Base-by-base conservation (phyloP, 2,113 vertebrate genomes). In the Zootoca vivipara region DNA sequence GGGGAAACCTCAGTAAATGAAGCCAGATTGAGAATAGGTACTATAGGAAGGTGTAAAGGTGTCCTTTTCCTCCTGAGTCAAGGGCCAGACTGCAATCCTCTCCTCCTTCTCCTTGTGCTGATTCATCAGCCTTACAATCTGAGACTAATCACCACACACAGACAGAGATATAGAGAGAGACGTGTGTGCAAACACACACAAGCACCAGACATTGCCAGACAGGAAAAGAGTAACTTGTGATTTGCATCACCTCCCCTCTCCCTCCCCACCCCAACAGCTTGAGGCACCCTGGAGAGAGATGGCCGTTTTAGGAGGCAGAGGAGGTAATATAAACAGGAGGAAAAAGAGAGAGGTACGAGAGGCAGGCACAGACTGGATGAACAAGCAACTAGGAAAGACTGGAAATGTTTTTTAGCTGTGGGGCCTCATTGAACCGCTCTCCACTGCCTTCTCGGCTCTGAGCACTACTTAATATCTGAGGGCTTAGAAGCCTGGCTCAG, bases 181-280 rank as follows among this genome's bases (percentile, higher is more conserved):
- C 58, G 18, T 62, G 24, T 16, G n/a, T 35, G 72, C 6, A 28
- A 35, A 62, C 74, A 75, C 38, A 75, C 52, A 80, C 56, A 62
- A 30, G 24, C 58, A 33, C 70, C 33, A 65, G 78, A 62, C 58
- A 38, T 67, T 40, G 72, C 58, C 58, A 88, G 38, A 83, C 46
- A 70, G 38, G 52, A 81, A 89, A 81, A 82, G 20, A 38, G n/a
- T 75, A 69, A 83, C 58, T 75, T 81, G 42, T 82, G 78, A 75
- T 80, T 40, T 77, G 89, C 5, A n/a, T 86, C 70, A 56, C 33
- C 33, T 62, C 72, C 40, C 26, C 56, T 16, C 79, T 3, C 13
- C 33, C 75, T 38, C 30, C 35, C 85, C n/a, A 24, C 26, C 9
- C 6, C 38, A 65, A 74, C 35, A 67, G 28, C 42, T 42, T 58